Percentiles rank a stretch among this genome's conserved stretches.
phyloP scores from a whole-genome alignment of 2,797 vertebrate genomes.

The Todus mexicanus region DNA sequence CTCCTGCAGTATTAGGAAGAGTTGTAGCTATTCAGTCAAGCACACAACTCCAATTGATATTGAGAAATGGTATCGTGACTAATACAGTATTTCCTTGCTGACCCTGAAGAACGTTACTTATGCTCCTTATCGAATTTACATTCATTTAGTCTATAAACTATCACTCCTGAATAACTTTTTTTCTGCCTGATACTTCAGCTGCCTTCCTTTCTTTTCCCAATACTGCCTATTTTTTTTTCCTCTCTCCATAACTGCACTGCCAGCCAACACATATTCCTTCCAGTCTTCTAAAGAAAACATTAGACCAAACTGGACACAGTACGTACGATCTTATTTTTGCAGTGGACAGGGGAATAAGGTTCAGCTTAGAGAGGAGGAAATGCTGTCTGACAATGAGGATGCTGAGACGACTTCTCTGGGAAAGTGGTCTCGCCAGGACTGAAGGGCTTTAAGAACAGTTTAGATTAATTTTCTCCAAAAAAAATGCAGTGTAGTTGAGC shows the following conservation, averaged over 20 bases:
- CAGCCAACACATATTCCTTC: not conserved
- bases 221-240: not conserved
- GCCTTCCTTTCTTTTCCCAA: not conserved
- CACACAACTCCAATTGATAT: not conserved
- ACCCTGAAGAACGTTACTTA: not conserved
- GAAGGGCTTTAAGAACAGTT: not conserved
- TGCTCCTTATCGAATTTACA: not conserved
- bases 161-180: rapidly evolving
- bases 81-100: not conserved
- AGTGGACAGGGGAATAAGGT: not conserved
- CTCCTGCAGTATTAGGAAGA: not conserved
- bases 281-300: not conserved
- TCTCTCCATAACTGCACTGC: not conserved
- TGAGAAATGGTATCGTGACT: not conserved
- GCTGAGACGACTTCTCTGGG: not conserved
- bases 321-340: not conserved
- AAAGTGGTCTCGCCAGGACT: not conserved
- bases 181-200: not conserved
- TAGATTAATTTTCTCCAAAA: not conserved
- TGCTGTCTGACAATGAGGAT: not conserved
- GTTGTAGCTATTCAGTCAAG: not conserved
- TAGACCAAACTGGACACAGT: not conserved
- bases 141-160: not conserved
- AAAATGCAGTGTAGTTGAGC: not conserved
- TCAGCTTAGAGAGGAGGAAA: not conserved